These are phyloP conservation scores for Sebastes diaconus DNA, from an alignment of 2,797 vertebrate species.

Conservation along the genomic window DNA sequence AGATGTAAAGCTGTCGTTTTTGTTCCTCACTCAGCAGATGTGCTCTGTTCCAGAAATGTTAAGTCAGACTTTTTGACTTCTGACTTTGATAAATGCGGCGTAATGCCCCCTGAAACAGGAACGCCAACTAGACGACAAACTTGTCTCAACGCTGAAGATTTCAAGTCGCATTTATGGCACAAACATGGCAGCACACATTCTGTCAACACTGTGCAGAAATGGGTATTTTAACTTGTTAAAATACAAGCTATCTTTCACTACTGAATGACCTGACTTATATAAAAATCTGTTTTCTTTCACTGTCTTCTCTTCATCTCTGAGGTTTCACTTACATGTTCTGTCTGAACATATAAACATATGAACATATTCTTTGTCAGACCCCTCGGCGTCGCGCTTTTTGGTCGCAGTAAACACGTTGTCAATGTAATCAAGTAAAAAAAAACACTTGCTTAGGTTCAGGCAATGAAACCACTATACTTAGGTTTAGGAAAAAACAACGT, in stretches of 20 bases:
- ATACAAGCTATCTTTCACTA: background rate
- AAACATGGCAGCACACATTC: background rate
- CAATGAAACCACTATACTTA: no score
- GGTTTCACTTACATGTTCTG: background rate
- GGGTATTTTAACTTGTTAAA: background rate
- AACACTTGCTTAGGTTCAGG: no score
- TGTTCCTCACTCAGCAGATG: slow-evolving; percentile 56
- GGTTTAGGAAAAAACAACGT: no score
- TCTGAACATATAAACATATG: no score
- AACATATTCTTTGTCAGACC: no score
- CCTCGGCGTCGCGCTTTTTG: no score
- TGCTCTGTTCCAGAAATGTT: slow-evolving; percentile 37
- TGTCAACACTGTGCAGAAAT: background rate
- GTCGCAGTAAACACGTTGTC: no score
- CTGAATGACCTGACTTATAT: background rate
- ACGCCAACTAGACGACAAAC: slow-evolving; percentile 15
- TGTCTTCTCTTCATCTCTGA: background rate
- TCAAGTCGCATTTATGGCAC: background rate
- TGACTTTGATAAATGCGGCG: slow-evolving; percentile 50
- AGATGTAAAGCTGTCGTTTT: slow-evolving; percentile 37
- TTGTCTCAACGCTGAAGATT: background rate
- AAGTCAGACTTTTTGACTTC: slow-evolving; percentile 30
- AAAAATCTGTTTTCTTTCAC: background rate
- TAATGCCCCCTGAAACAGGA: slow-evolving; percentile 20
- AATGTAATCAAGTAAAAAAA: no score